Base-by-base conservation (phyloP, 2,113 vertebrate species). In the Toxotes jaculatrix region DNA sequence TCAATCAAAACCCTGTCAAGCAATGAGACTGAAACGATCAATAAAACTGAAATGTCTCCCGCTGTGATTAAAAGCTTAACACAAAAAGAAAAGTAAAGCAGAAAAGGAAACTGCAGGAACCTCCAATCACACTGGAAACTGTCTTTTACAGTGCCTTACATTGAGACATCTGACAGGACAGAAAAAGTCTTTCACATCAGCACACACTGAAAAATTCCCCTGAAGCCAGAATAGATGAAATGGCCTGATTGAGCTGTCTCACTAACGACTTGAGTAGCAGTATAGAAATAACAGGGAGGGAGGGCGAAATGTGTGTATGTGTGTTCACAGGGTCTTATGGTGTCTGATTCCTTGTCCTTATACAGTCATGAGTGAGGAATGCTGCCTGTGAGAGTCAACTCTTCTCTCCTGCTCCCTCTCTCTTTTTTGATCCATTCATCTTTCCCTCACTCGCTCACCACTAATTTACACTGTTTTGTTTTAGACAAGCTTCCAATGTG, bases 351-450 rank as follows among this genome's bases (percentile, higher is more conserved):
- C 73, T 80, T 90, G 74, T 91, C 93, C 93, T 87, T 94, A 91
- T 94, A 93, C 85, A 93, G 92, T 92, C 92, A 93, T 86, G 76
- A 81, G 74, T 66, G 82, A 90, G 88, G 92, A 94, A 94, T 92
- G 77, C 77, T 80, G 62, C 79, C 76, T 36, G n/a, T 77, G 82
- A 89, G 83, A 77, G 51, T 78, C 66, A 42, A 13, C 84, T 87
- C 82, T 73, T 85, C 84, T 70, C 78, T 77, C 65, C 51, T 27
- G 27, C 27, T 27, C 74, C 14, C 75, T 53, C 32, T 65, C 59
- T 86, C 21, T 49, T 57, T 75, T 91, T 82, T 88, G 43, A 92
- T 93, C 84, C 79, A 23, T 63, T 82, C 75, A 84, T 86, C 80
- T 74, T 78, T 74, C 21, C 23, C 61, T 79, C 67, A 3, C 42